Base-by-base conservation (phyloP, 1,140 invertebrate genomes). In the Antheraea pernyi region DNA sequence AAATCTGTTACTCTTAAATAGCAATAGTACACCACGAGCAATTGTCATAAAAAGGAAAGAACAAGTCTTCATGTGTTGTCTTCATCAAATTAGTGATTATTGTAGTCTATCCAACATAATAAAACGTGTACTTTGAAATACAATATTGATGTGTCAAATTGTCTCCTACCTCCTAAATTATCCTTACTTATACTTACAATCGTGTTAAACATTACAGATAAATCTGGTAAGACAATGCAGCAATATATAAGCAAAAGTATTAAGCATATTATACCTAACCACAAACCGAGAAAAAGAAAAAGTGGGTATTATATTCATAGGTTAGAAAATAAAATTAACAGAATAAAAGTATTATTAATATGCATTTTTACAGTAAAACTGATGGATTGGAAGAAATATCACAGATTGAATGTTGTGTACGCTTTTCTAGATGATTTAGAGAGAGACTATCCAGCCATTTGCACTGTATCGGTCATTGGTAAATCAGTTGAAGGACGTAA, bases 361-460 rank as follows among this genome's bases (percentile, higher is more conserved):
- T 10, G 0, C 11, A 9, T 22, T 61, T 22, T 61, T 61, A 22
- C 72, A 90, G 88, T 82, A 64, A 78, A 82, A 71, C 71, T 86
- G 62, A 90, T 91, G 89, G 80, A 89, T 69, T 91, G 89, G 89
- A 91, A 84, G 61, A 86, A 78, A 74, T 91, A 84, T 72, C 88
- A 91, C 66, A 86, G 83, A 69, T 76, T 91, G 3, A 82, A 73
- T 70, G 87, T 91, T 10, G 86, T 91, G 65, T 85, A 91, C 69
- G 74, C 80, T 7, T 91, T 86, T 68, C 70, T 91, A 72, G 88
- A 91, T 61, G 83, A 91, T 19, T 65, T 91, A 59, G 89, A 91
- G 70, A 86, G 71, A 74, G 86, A 89, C 66, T 91, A 80, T 70
- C 89, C 89, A 13, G 87, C 89, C 2, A 89, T 91, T 66, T 91